Evolutionary conservation across 1,140 invertebrate species (phyloP).

Genomic region (Bombus haemorrhoidalis): DNA sequence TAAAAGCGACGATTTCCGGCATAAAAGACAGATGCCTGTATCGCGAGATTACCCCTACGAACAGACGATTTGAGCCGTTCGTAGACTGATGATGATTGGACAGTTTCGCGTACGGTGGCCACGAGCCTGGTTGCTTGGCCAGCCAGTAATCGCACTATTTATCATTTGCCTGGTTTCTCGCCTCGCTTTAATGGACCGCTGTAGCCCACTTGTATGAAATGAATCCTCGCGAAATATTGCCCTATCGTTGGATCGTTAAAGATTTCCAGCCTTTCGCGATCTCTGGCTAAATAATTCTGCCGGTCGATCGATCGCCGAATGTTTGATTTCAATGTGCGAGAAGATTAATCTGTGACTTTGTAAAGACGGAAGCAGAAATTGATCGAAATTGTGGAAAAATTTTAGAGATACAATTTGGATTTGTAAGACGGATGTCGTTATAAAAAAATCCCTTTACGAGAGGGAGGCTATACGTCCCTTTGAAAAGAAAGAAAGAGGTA

Average conservation of each 20-base stretch:
- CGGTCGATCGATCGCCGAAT: slow-evolving; percentile 27
- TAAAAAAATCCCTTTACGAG: no score
- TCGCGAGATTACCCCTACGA: slow-evolving; percentile 19
- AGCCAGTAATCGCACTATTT: slow-evolving; percentile 77
- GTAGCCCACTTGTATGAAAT: slow-evolving; percentile 68
- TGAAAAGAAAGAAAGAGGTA: neutral
- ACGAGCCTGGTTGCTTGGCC: slow-evolving; percentile 31
- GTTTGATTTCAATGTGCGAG: neutral
- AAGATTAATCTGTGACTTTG: neutral
- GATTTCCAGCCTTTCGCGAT: neutral
- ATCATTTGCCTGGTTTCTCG: slow-evolving; percentile 73
- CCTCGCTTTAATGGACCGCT: slow-evolving; percentile 62
- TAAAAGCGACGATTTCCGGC: slow-evolving; percentile 18
- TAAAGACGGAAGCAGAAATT: no score
- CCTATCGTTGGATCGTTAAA: slow-evolving; percentile 27
- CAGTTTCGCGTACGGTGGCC: slow-evolving; percentile 66
- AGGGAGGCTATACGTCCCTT: no score
- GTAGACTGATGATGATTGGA: slow-evolving; percentile 73
- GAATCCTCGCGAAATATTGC: slow-evolving; percentile 66
- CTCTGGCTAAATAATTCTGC: slow-evolving; percentile 2
- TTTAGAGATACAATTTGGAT: no score
- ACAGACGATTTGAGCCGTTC: slow-evolving; percentile 35
- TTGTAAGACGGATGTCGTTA: no score
- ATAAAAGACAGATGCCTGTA: slow-evolving; percentile 33
- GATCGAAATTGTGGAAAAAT: no score